Conservation (phyloP, 1,140 invertebrate genomes). For the Diachasma alloeum region DNA sequence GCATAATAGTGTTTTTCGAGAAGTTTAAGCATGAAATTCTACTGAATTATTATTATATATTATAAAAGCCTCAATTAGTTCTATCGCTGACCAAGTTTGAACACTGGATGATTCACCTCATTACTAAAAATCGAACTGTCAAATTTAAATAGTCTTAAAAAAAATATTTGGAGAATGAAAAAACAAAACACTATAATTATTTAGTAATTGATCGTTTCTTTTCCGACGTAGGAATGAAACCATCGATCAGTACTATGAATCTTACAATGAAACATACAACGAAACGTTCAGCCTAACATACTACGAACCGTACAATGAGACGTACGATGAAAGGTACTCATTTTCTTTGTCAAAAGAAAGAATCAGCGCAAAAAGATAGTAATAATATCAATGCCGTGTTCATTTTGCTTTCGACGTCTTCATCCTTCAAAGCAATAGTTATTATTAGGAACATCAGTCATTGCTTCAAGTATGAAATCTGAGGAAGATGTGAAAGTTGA, state of each 20-base stretch:
- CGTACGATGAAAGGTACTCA: slow-evolving; percentile 28
- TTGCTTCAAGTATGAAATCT: background rate
- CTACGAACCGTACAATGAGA: slow-evolving; percentile 28
- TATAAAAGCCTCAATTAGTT: too few relatives aligned
- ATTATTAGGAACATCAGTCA: background rate
- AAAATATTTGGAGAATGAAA: background rate
- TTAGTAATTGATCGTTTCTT: slow-evolving; percentile 6
- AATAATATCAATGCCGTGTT: background rate
- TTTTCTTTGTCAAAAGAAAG: background rate
- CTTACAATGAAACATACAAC: slow-evolving; percentile 25
- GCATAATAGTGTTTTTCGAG: too few relatives aligned
- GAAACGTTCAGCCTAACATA: slow-evolving; percentile 23
- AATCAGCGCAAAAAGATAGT: background rate
- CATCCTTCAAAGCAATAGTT: background rate
- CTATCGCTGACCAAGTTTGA: too few relatives aligned
- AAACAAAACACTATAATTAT: background rate
- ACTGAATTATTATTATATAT: too few relatives aligned
- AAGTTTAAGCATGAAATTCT: too few relatives aligned
- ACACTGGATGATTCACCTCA: too few relatives aligned
- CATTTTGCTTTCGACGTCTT: background rate
- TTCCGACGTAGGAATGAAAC: slow-evolving; percentile 25
- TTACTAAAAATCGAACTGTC: too few relatives aligned
- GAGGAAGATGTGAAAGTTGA: background rate
- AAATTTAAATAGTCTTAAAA: too few relatives aligned
- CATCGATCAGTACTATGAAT: slow-evolving; percentile 14